Base-by-base conservation (phyloP, 1,140 invertebrate genomes). In the Aleiodes sp. region DNA sequence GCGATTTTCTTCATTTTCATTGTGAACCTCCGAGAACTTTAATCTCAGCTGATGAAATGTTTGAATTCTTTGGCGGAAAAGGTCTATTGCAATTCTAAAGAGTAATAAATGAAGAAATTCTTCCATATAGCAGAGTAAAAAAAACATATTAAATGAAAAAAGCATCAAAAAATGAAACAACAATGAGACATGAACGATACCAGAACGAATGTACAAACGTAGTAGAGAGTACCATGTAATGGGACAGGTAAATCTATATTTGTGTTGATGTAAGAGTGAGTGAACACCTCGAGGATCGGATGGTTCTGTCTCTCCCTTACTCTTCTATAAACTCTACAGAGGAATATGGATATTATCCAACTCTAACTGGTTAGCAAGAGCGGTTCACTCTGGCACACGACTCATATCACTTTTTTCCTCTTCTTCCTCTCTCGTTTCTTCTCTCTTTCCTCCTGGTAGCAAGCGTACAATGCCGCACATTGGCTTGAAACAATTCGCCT, bases 331-430 rank as follows among this genome's bases (percentile, higher is more conserved):
- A 4, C 19, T 14, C 29, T n/a, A 33, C 39, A 6, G 16, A 60
- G 65, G 52, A 68, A 68, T 68, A 59, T 68, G 66, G 66, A 68
- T 61, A 68, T 62, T 68, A 68, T 68, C 66, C 66, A 68, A 68
- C 66, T 68, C 28, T 68, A 68, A 68, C 66, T 68, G 57, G 66
- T 56, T 68, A 59, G 29, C n/a, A 68, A 31, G 66, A 68, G 57
- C 16, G 35, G 29, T 46, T 68, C 64, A 33, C 56, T 68, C 66
- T 68, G 59, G 66, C 66, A 62, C 66, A 62, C 66, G 59, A 62
- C 66, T 68, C 39, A 59, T 68, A 68, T 68, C 62, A 68, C 41
- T 24, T 68, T 39, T 37, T 21, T 16, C 66, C 66, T 46, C 60
- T 41, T 28, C 24, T 62, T 28, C 10, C 29, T 62, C 59, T 68